Base-by-base conservation (phyloP, 2,888 invertebrate genomes). In the Nemotelus nigrinus region DNA sequence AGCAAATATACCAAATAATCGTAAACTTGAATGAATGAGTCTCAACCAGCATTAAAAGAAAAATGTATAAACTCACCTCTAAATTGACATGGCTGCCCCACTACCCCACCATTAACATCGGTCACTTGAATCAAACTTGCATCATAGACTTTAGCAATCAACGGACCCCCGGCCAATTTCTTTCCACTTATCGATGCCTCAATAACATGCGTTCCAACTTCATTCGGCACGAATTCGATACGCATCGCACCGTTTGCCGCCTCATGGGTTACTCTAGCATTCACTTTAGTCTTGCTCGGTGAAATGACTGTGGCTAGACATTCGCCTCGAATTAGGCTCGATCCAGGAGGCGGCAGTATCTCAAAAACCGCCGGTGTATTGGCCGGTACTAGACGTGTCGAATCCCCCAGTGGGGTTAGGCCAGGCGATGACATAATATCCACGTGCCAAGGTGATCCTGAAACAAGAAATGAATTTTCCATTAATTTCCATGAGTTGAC, bases 41-140 rank as follows among this genome's bases (percentile, higher is more conserved):
- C 0, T 25, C 25, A 25, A 25, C 25, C 25, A 25, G 25, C 25
- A 25, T 25, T 0, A 25, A 25, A 25, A 25, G 25, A 25, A 25
- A 25, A 25, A 25, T 25, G 1, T 25, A 25, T 25, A 25, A 25
- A 55, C 47, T 75, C 72, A 81, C 80, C 80, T 92, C 94, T 92
- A 88, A 99, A 99, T 88, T 98, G 97, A 85, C 97, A 96, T 80
- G 97, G 96, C 87, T 98, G 96, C 76, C 98, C 98, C 57, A 98
- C 96, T 80, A 96, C 93, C 79, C 97, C 98, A 83, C 94, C 96
- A 82, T 96, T 94, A 50, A 98, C 94, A 86, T 98, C 96, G 76
- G 97, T 95, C 81, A 99, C 96, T 89, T 95, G 93, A 84, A 99
- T 97, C 81, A 97, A 91, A 81, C 95, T 94, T 80, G 97, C 93